A percentile compares a stretch with the other conserved stretches of the same genome.
These are phyloP conservation scores for Iphiclides podalirius DNA, from an alignment of 2,888 invertebrate species.

Conservation along the genomic window DNA sequence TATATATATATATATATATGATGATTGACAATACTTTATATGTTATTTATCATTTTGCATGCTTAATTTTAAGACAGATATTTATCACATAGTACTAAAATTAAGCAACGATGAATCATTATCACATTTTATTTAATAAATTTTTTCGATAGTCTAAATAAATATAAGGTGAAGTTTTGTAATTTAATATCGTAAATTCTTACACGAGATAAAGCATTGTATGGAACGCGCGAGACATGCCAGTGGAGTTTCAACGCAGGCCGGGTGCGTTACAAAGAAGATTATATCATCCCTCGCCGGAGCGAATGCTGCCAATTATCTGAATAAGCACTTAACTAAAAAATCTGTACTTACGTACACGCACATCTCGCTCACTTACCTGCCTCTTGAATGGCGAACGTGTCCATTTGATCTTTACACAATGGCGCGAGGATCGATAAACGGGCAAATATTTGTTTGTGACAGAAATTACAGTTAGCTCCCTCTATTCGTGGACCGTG, in stretches of 20 bases:
- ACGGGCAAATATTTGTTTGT: constrained; percentile 58
- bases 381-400: constrained; percentile 53
- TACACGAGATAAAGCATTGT: background rate
- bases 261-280: constrained; percentile 48
- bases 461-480: constrained; percentile 68
- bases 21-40: no score
- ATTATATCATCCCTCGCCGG: constrained; percentile 52
- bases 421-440: constrained; percentile 59
- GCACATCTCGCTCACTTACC: constrained; percentile 60
- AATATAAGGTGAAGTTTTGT: background rate
- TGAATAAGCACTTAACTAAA: constrained; percentile 44
- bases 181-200: background rate
- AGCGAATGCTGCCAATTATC: constrained; percentile 44
- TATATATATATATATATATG: no score
- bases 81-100: no score
- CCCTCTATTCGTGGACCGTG: constrained; percentile 41
- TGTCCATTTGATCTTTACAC: constrained; percentile 58
- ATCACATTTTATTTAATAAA: no score
- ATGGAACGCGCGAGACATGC: background rate
- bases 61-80: no score
- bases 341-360: constrained; percentile 42
- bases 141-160: no score
- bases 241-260: constrained; percentile 11
- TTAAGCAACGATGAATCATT: no score
- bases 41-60: no score